Evolutionary conservation across 2,113 vertebrate species (phyloP).

Genomic region (Hyperoodon ampullatus): DNA sequence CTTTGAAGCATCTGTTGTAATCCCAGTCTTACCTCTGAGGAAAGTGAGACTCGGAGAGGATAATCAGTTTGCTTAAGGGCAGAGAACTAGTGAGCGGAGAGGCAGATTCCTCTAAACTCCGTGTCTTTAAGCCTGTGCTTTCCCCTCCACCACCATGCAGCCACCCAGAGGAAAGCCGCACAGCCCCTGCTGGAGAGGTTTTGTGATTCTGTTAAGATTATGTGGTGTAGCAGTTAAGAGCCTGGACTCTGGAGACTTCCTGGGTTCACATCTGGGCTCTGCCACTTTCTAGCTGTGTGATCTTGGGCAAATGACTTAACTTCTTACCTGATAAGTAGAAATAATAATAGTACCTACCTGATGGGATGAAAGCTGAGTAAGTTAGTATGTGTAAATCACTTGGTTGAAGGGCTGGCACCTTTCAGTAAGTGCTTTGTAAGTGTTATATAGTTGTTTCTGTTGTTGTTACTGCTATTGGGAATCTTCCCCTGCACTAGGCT

Average conservation of each 20-base stretch:
- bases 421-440: not conserved
- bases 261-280: not conserved
- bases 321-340: conserved; percentile 9
- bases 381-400: not conserved
- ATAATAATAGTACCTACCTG: not conserved
- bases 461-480: not conserved
- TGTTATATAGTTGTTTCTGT: not conserved
- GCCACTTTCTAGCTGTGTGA: not conserved
- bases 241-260: not conserved
- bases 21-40: not conserved
- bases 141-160: not conserved
- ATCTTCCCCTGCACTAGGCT: not conserved
- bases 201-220: not conserved
- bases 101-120: not conserved
- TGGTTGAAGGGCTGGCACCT: not conserved
- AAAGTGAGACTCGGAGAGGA: not conserved
- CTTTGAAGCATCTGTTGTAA: not conserved
- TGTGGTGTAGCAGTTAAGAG: not conserved
- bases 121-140: not conserved
- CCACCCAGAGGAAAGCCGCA: not conserved
- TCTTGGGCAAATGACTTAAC: not conserved
- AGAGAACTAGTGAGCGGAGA: not conserved
- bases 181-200: not conserved
- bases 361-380: not conserved
- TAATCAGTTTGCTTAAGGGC: not conserved